These are phyloP conservation scores for Amiota mariae DNA, from an alignment of 2,888 invertebrate genomes.

Conservation along the genomic window DNA sequence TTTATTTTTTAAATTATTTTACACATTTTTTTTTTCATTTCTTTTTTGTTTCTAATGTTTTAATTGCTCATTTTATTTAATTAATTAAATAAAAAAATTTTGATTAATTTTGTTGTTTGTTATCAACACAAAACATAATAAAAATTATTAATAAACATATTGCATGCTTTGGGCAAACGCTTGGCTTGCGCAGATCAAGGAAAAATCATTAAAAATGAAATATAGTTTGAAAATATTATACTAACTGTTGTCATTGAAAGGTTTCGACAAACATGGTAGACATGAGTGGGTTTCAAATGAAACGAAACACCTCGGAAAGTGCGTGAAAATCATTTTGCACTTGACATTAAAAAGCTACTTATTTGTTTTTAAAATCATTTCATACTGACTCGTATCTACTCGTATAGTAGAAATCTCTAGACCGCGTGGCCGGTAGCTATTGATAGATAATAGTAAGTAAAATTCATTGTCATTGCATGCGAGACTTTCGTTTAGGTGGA, in stretches of 20 bases:
- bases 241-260: not conserved
- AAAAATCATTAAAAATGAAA: slow-evolving; percentile 21
- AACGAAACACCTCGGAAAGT: not conserved
- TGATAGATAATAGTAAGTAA: not conserved
- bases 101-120: not conserved
- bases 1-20: slow-evolving; percentile 3
- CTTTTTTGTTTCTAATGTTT: not conserved
- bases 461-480: not conserved
- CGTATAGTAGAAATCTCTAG: not conserved
- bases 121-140: not conserved
- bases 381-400: too few relatives aligned
- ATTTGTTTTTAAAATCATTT: slow-evolving; percentile 2
- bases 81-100: not conserved
- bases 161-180: slow-evolving; percentile 10
- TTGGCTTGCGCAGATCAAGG: slow-evolving; percentile 20
- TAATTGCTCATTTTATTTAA: not conserved
- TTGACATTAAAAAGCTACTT: slow-evolving; percentile 11
- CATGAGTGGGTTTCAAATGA: slow-evolving; percentile 17
- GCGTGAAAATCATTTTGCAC: slow-evolving; percentile 19
- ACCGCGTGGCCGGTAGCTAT: not conserved
- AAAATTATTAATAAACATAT: slow-evolving; percentile 1
- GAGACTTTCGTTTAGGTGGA: not conserved
- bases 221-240: not conserved
- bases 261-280: not conserved
- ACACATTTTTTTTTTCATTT: not conserved